Conservation (phyloP, 53 echinoderm and acorn worm genomes). For the Zoroaster sp. region DNA sequence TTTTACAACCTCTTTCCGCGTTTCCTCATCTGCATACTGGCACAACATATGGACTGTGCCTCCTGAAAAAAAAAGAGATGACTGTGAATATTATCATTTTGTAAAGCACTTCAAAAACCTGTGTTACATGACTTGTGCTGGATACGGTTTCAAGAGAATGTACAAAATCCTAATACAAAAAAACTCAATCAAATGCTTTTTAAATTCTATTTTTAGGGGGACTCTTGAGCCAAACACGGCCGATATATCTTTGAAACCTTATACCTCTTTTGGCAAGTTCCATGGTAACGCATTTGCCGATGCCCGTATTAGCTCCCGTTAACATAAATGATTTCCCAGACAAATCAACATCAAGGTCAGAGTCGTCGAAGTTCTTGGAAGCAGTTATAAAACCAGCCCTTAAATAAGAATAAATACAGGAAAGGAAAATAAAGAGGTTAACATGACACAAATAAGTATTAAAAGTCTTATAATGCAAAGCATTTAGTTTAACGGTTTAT, state of each 20-base stretch:
- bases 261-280: conserved; percentile 78
- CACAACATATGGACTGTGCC: conserved; percentile 85
- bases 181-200: neutral
- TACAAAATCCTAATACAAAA: too few species aligned
- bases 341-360: conserved; percentile 66
- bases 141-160: too few species aligned
- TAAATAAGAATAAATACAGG: neutral
- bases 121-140: too few species aligned
- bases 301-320: conserved; percentile 87
- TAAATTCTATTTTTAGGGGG: too few species aligned
- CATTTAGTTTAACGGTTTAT: too few species aligned
- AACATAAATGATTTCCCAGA: conserved; percentile 62
- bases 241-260: neutral
- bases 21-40: conserved; percentile 67
- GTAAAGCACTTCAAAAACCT: too few species aligned
- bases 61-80: too few species aligned
- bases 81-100: too few species aligned
- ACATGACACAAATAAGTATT: too few species aligned
- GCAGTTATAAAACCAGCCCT: conserved; percentile 67
- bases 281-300: conserved; percentile 67
- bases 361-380: conserved; percentile 66
- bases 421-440: neutral
- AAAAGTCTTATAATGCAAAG: too few species aligned
- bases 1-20: conserved; percentile 64
- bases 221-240: neutral